These are phyloP conservation scores for Zosterops hypoxanthus DNA, from an alignment of 2,113 vertebrate species.

Conservation along the genomic window DNA sequence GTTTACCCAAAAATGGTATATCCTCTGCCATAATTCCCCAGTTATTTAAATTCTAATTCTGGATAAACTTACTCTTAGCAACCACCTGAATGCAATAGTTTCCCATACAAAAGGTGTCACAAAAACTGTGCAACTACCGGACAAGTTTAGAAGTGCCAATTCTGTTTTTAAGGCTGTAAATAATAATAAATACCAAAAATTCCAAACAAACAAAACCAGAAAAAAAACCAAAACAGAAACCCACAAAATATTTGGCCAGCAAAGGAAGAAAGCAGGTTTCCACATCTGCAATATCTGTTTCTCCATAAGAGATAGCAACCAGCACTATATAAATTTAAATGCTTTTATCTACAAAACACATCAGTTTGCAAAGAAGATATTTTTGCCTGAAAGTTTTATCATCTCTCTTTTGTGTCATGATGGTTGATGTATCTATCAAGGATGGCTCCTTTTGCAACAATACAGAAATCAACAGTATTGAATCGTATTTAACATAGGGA, in stretches of 20 bases:
- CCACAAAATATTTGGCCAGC: not conserved
- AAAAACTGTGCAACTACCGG: not conserved
- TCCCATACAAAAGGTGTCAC: not conserved
- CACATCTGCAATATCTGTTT: not conserved
- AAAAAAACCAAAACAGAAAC: not conserved
- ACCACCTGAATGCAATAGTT: not conserved
- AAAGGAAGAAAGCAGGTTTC: not conserved
- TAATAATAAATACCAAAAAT: not conserved
- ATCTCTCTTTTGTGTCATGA: not conserved
- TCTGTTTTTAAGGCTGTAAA: conserved; percentile 30
- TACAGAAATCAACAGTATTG: not conserved
- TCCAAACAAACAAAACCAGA: not conserved
- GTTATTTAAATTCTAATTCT: not conserved
- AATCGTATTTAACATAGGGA: not conserved
- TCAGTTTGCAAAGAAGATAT: not conserved
- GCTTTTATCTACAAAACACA: not conserved
- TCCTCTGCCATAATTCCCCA: not conserved
- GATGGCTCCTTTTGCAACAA: conserved; percentile 12
- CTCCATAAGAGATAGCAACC: not conserved
- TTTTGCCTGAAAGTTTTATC: not conserved
- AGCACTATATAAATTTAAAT: not conserved
- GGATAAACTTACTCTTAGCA: not conserved
- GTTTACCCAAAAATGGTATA: not conserved
- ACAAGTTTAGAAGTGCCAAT: not conserved
- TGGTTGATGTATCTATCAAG: not conserved